These are phyloP conservation scores for Acromyrmex heyeri DNA, from an alignment of 1,140 invertebrate genomes.

Conservation along the genomic window DNA sequence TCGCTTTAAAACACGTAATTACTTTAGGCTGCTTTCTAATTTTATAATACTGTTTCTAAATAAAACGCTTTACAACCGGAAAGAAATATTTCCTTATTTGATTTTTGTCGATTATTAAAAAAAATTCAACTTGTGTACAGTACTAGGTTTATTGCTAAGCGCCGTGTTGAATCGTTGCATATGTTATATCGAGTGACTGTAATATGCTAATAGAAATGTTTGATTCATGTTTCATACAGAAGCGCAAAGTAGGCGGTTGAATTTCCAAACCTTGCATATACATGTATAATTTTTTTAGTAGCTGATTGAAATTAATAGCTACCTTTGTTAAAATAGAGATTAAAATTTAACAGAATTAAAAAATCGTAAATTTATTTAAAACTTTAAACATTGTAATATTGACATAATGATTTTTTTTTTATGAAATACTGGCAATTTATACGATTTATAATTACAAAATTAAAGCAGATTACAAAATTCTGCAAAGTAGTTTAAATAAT, in stretches of 20 bases:
- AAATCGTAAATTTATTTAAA: neutral
- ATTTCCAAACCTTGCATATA: neutral
- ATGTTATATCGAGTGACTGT: neutral
- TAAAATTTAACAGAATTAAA: neutral
- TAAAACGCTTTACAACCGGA: neutral
- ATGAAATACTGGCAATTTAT: neutral
- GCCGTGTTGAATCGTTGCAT: neutral
- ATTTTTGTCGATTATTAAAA: slow-evolving; percentile 10
- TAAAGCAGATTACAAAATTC: neutral
- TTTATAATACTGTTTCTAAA: slow-evolving; percentile 25
- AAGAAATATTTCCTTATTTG: slow-evolving; percentile 19
- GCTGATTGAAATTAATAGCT: neutral
- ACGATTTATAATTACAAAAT: neutral
- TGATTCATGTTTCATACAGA: slow-evolving; percentile 13
- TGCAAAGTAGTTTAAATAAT: neutral
- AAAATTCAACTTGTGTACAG: neutral
- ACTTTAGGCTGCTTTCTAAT: slow-evolving; percentile 37
- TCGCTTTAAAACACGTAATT: slow-evolving; percentile 25
- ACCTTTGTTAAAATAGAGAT: neutral
- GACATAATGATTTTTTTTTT: neutral
- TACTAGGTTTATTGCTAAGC: neutral
- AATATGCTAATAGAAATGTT: slow-evolving; percentile 45
- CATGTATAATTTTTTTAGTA: neutral
- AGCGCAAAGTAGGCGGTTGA: neutral
- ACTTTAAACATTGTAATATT: neutral